phyloP scores from a whole-genome alignment of 2,797 vertebrate species.

The Neopelma chrysocephalum region DNA sequence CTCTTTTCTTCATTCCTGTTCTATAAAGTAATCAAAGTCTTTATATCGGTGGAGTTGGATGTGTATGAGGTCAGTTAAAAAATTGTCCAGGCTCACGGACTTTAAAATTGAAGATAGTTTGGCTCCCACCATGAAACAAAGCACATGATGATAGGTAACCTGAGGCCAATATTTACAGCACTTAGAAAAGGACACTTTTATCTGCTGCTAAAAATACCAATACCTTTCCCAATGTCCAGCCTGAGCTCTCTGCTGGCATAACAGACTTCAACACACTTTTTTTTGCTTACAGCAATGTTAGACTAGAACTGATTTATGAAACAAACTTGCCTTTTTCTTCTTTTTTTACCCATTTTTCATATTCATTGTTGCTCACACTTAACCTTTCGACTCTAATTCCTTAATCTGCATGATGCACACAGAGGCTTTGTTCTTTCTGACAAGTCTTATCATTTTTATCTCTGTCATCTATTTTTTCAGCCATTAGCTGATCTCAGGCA shows the following conservation, averaged over 20 bases:
- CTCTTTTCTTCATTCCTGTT: background rate
- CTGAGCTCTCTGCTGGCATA: conserved; percentile 51
- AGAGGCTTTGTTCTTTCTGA: conserved; percentile 80
- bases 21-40: background rate
- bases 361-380: conserved; percentile 79
- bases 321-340: conserved; percentile 73
- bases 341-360: conserved; percentile 78
- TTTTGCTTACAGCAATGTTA: background rate
- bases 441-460: conserved; percentile 80
- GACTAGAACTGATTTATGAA: conserved; percentile 76
- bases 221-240: background rate
- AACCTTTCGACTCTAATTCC: conserved; percentile 79
- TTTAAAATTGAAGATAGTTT: background rate
- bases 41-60: background rate
- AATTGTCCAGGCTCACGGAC: background rate
- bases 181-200: background rate
- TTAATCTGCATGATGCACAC: conserved; percentile 77
- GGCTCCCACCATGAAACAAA: background rate
- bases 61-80: background rate
- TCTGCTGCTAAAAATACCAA: background rate
- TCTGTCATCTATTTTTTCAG: conserved; percentile 76
- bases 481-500: conserved; percentile 73
- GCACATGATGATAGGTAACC: background rate
- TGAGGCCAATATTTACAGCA: background rate
- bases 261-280: conserved; percentile 13